These are phyloP conservation scores for Drosophila meridiana DNA, from an alignment of 2,888 invertebrate species.

Conservation along the genomic window DNA sequence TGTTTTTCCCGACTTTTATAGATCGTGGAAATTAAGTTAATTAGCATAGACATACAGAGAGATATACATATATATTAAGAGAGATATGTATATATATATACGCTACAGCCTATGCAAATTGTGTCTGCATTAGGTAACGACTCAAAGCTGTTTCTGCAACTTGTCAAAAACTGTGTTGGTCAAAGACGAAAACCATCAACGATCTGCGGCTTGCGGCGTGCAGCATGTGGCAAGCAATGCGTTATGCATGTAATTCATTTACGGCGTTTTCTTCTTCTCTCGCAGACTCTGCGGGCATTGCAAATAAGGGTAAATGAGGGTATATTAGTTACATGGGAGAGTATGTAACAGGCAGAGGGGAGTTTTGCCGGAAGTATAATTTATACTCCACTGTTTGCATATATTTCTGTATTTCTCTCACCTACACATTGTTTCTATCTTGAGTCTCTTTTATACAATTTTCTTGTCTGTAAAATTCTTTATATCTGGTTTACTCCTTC, in stretches of 20 bases:
- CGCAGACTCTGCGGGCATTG: neutral
- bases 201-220: constrained; percentile 19
- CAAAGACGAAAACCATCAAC: constrained; percentile 25
- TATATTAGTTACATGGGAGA: neutral
- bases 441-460: too few relatives aligned
- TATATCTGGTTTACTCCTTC: neutral
- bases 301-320: neutral
- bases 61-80: neutral
- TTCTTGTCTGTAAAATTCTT: too few relatives aligned
- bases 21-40: constrained; percentile 79
- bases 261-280: neutral
- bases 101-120: constrained; percentile 37
- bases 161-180: constrained; percentile 29
- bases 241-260: constrained; percentile 5
- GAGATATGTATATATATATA: constrained; percentile 13
- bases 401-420: too few relatives aligned
- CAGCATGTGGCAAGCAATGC: constrained; percentile 17
- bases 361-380: neutral
- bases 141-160: constrained; percentile 28
- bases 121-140: constrained; percentile 37
- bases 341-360: neutral
- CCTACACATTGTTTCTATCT: too few relatives aligned
- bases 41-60: constrained; percentile 55
- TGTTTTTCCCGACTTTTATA: constrained; percentile 69
- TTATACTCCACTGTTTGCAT: too few relatives aligned